Evolutionary conservation across 1,140 invertebrate species (phyloP).

Genomic region (Tetramorium alpestre): DNA sequence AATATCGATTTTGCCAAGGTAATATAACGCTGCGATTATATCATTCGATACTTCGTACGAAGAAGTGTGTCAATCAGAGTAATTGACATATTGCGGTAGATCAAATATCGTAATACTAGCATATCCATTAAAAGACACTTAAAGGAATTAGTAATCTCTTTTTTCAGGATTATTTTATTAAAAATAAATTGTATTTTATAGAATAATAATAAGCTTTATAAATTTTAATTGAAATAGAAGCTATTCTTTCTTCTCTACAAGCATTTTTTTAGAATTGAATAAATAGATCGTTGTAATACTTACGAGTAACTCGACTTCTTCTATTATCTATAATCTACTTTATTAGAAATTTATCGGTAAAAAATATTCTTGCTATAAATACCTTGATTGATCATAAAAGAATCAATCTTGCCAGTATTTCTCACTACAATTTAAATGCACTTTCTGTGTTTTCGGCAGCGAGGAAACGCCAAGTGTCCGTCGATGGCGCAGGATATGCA

Average conservation of each 20-base stretch:
- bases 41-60: conserved; percentile 29
- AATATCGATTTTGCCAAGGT: conserved; percentile 98
- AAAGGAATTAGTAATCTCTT: neutral
- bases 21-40: conserved; percentile 70
- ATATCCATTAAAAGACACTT: too few relatives aligned
- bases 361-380: neutral
- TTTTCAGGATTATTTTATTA: neutral
- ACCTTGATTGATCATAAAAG: neutral
- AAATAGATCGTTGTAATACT: neutral
- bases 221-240: neutral
- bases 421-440: conserved; percentile 16
- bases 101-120: neutral
- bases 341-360: neutral
- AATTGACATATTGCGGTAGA: neutral
- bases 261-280: neutral
- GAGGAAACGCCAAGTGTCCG: conserved; percentile 88
- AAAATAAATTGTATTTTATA: neutral
- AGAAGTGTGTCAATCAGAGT: conserved; percentile 31
- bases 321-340: neutral
- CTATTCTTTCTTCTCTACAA: neutral
- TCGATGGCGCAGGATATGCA: conserved; percentile 91
- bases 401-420: neutral
- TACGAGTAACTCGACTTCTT: neutral
- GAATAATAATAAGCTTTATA: neutral
- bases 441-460: conserved; percentile 80